Base-by-base conservation (phyloP, 30 jellyfish, hydroid and myxozoan species). In the Clytia hemisphaerica region DNA sequence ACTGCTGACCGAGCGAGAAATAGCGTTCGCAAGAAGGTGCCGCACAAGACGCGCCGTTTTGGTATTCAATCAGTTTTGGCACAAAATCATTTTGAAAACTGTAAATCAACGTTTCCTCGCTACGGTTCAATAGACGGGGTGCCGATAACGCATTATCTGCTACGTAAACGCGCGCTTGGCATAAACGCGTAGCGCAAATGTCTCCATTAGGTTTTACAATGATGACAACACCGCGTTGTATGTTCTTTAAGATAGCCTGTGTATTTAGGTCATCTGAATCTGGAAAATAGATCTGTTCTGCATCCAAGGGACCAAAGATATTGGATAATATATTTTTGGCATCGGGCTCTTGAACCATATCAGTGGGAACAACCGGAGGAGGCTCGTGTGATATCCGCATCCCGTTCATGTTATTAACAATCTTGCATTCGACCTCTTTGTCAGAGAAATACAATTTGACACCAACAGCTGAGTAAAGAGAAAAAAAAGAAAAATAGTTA, bases 201-300 rank as follows among this genome's bases (percentile, higher is more conserved):
- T 85, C 92, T 18, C 83, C 92, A 26, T 75, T 59, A 7, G 69
- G 68, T 48, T 76, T 61, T 10, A 83, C 83, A 67, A 69, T 83
- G 27, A 85, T 54, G 12, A 85, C 93, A 42, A 85, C 53, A 10
- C 96, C 96, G 2, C 96, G 88, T 19, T 68, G 71, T 77, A 85
- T 85, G 66, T 58, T 72, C 6, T 58, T 82, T 10, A 85, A 85
- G 31, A 78, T 21, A 16, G 35, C 42, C 38, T 51, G 65, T 12
- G 91, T 64, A 22, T 65, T 77, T 0, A 64, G 45, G 48, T 85
- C 92, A 14, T 78, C 91, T 1, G 93, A 33, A n/a, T 76, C 78
- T 1, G 96, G 96, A 44, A 61, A 85, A 66, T 85, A 85, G 33
- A 85, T 76, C 69, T 85, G 96, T 54, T 77, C 84, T 16, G 96